Evolutionary conservation across 2,888 invertebrate genomes (phyloP).

Genomic region (Mechanitis messenoides): DNA sequence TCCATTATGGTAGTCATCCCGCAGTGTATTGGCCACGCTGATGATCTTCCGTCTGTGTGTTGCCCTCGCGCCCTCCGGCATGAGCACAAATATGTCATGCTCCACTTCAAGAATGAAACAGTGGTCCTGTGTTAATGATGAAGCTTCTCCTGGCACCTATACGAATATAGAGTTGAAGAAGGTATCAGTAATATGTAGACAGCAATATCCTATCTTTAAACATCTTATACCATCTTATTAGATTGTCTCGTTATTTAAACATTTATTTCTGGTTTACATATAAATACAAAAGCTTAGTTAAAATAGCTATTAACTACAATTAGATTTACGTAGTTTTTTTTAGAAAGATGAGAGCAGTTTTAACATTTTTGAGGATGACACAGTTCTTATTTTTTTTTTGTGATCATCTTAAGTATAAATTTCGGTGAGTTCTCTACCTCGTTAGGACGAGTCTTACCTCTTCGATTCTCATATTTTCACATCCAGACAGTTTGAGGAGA

Average conservation of each 20-base stretch:
- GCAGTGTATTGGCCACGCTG: constrained; percentile 86
- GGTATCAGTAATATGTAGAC: too few species aligned
- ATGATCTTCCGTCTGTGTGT: constrained; percentile 91
- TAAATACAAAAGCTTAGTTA: too few species aligned
- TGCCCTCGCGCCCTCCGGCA: constrained; percentile 86
- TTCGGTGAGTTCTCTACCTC: not conserved
- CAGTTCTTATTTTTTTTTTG: too few species aligned
- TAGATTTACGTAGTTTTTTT: too few species aligned
- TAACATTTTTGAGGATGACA: too few species aligned
- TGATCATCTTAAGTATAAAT: too few species aligned
- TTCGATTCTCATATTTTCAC: constrained; percentile 88
- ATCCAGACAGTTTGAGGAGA: constrained; percentile 91
- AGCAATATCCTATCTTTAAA: too few species aligned
- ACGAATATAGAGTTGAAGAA: not conserved
- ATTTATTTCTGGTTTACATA: too few species aligned
- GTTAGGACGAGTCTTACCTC: constrained; percentile 72
- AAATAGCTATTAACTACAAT: too few species aligned
- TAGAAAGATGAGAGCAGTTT: too few species aligned
- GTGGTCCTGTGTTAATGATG: constrained; percentile 92
- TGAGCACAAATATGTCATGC: constrained; percentile 88
- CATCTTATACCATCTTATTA: too few species aligned
- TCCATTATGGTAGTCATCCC: constrained; percentile 92
- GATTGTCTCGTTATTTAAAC: too few species aligned
- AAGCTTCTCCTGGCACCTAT: constrained; percentile 80
- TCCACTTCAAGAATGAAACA: constrained; percentile 93